Evolutionary conservation across 2,797 vertebrate species (phyloP), one percentile per base, ranked within the genome.

Genomic region (Mormyrus proboscirostris): DNA sequence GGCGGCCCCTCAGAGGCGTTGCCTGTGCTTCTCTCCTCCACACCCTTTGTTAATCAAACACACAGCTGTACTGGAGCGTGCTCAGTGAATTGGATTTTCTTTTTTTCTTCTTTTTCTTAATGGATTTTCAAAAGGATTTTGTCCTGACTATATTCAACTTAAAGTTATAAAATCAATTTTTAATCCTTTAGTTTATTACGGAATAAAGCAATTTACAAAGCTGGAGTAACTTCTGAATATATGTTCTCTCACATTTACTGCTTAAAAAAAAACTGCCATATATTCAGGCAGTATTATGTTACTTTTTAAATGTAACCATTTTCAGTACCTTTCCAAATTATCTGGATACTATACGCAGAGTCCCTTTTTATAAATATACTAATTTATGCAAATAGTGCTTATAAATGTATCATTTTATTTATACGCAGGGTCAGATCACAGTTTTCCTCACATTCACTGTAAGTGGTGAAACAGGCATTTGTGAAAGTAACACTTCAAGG

Each of bases 101-200:
- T 59, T 59, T 59, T 59, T 59, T 59, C 55, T 57, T n/a, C 16
- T 59, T 59, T 57, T 59, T 29, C 50, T 33, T 86, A 86, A 86
- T 86, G 83, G 50, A 51, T 55, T 86, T 86, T 82, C 76, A 51
- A 86, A 86, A 86, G 83, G 83, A 29, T 29, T 53, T 86, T 33
- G 83, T 33, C 25, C 83, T 86, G 50, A 50, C 19, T 53, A 53
- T 86, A 62, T 86, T 88, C 55, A 69, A 69, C 55, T 47, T 44
- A 16, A 88, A 69, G 55, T n/a, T 65, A 69, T 88, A 51, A 55
- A 51, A 86, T 22, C 50, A 86, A 51, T 51, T 86, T 86, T 86
- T 86, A 25, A 86, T 84, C 47, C 83, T 86, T 86, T 53, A 86
- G n/a, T 55, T 86, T 29, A 29, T 86, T 33, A 44, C n/a, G 76